These are phyloP conservation scores for Tetheella fluctuosa DNA, from an alignment of 2,888 invertebrate species.

Conservation along the genomic window DNA sequence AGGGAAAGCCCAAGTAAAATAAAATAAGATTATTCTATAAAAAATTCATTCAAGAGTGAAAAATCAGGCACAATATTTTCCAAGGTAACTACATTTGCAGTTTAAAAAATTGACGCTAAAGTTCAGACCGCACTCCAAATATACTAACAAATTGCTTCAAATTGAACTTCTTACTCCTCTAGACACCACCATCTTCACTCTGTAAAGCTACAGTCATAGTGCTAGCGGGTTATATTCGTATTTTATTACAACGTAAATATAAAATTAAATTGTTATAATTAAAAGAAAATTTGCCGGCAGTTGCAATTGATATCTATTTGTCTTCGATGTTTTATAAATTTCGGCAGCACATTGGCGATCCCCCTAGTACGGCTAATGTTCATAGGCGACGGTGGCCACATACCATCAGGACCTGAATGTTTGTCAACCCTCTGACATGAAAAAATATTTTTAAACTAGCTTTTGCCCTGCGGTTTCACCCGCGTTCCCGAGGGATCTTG, in stretches of 20 bases:
- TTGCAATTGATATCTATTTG: too few relatives aligned
- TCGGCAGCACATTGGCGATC: too few relatives aligned
- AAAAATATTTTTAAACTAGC: too few relatives aligned
- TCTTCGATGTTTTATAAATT: too few relatives aligned
- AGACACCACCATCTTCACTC: neutral
- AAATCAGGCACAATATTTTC: conserved; percentile 25
- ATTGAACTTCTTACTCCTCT: conserved; percentile 31
- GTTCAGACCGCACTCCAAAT: conserved; percentile 29
- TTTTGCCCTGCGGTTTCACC: too few relatives aligned
- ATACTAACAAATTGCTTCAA: conserved; percentile 40
- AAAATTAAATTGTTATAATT: too few relatives aligned
- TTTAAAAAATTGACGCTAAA: conserved; percentile 21
- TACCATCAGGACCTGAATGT: too few relatives aligned
- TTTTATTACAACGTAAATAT: neutral
- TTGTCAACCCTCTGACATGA: too few relatives aligned
- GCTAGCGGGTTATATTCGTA: conserved; percentile 1
- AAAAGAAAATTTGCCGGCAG: too few relatives aligned
- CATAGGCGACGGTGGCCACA: too few relatives aligned
- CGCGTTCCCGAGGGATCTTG: too few relatives aligned
- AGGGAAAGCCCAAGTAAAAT: neutral
- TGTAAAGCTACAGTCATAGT: neutral
- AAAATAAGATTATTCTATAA: conserved; percentile 15
- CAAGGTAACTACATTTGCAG: conserved; percentile 25
- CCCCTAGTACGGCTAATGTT: too few relatives aligned
- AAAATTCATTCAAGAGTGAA: conserved; percentile 22